These are phyloP conservation scores for Apis dorsata DNA, from an alignment of 1,140 invertebrate genomes.

Conservation along the genomic window DNA sequence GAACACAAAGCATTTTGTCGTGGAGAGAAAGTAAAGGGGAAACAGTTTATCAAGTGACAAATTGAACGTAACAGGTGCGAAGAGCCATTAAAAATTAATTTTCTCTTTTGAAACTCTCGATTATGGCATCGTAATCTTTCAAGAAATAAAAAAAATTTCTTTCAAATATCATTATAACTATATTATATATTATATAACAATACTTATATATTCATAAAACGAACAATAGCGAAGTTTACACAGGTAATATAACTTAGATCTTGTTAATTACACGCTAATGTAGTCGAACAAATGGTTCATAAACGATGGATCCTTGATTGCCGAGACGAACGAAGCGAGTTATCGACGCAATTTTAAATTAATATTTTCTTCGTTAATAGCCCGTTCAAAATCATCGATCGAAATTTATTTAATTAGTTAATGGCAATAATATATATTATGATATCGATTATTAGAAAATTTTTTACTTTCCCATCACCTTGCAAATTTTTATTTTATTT, in stretches of 20 bases:
- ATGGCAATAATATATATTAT: too few relatives aligned
- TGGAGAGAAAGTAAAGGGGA: slow-evolving; percentile 51
- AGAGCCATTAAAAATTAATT: background rate
- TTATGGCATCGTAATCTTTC: too few relatives aligned
- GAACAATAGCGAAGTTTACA: too few relatives aligned
- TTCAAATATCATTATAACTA: background rate
- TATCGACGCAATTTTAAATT: slow-evolving; percentile 10
- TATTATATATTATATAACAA: too few relatives aligned
- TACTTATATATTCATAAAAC: too few relatives aligned
- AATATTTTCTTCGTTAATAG: background rate
- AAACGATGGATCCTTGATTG: background rate
- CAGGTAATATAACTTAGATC: background rate
- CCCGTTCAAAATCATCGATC: background rate
- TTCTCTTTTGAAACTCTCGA: too few relatives aligned
- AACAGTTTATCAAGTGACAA: slow-evolving; percentile 12
- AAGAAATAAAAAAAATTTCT: too few relatives aligned
- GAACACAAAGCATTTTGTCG: slow-evolving; percentile 41
- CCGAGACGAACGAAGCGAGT: background rate
- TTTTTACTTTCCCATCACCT: too few relatives aligned
- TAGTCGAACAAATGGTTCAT: slow-evolving; percentile 12
- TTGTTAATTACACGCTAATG: slow-evolving; percentile 13
- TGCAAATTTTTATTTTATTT: too few relatives aligned
- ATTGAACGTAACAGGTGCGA: slow-evolving; percentile 14
- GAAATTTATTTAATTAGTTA: too few relatives aligned
- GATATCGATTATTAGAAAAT: too few relatives aligned